phyloP scores from a whole-genome alignment of 2,113 vertebrate genomes.

The Pao palembangensis region DNA sequence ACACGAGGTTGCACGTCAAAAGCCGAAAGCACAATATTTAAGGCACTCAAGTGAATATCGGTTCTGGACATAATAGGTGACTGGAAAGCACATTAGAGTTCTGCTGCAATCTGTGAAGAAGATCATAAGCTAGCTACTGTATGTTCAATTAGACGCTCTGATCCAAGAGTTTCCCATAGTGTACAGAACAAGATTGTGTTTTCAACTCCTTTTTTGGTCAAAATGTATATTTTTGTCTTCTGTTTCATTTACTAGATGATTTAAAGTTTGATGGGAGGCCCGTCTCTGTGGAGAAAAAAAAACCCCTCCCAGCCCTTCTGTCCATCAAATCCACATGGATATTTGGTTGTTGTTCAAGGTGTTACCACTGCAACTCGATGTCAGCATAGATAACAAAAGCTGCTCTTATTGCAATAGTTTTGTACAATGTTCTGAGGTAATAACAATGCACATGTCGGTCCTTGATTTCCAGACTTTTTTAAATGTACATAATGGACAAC shows the following conservation, averaged over 20 bases:
- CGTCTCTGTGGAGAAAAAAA: constrained; percentile 30
- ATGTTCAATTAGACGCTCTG: constrained; percentile 39
- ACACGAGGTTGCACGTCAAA: constrained; percentile 40
- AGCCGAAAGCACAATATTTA: constrained; percentile 74
- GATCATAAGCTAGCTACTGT: constrained; percentile 72
- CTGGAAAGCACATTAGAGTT: constrained; percentile 63
- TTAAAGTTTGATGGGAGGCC: constrained; percentile 3
- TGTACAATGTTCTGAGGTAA: constrained; percentile 69
- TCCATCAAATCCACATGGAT: constrained; percentile 26
- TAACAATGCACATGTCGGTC: constrained; percentile 61
- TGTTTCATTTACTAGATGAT: constrained; percentile 29
- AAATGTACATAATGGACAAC: constrained; percentile 66
- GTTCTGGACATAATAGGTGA: constrained; percentile 48
- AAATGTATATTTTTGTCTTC: constrained; percentile 46
- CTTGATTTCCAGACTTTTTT: constrained; percentile 65
- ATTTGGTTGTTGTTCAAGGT: constrained; percentile 45
- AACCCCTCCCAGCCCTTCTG: constrained; percentile 4
- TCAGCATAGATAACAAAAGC: constrained; percentile 67
- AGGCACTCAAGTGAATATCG: constrained; percentile 38
- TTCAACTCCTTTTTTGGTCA: constrained; percentile 18
- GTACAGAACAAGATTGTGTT: constrained; percentile 40
- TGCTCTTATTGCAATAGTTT: constrained; percentile 76
- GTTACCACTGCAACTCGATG: constrained; percentile 68
- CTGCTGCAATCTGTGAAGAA: constrained; percentile 64
- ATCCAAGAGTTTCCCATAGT: constrained; percentile 33